Evolutionary conservation across 1,140 invertebrate species (phyloP).

Genomic region (Drosophila mauritiana): DNA sequence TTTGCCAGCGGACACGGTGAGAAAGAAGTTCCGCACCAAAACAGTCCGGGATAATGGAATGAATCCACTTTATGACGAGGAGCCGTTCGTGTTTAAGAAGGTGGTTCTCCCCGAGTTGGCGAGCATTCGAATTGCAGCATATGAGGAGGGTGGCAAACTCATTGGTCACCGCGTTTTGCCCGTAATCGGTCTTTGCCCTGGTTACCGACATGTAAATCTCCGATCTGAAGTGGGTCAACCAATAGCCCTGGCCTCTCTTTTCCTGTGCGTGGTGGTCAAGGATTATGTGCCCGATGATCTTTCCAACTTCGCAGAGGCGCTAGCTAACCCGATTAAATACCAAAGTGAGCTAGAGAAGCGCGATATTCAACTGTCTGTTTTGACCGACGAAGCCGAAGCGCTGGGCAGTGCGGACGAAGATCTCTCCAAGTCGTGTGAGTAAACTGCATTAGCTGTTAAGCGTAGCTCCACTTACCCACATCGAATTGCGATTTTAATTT

Average conservation of each 20-base stretch:
- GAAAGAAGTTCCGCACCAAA: conserved; percentile 98
- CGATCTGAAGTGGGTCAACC: conserved; percentile 98
- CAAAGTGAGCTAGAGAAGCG: conserved; percentile 97
- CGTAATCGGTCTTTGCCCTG: conserved; percentile 97
- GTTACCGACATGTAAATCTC: conserved; percentile 94
- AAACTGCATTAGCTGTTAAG: background rate
- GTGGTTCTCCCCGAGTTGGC: conserved; percentile 99
- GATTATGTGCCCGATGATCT: conserved; percentile 98
- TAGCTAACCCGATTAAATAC: conserved; percentile 99
- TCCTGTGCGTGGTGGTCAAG: conserved; percentile 96
- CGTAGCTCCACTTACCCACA: conserved; percentile 21
- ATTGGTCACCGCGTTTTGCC: conserved; percentile 98
- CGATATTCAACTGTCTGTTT: conserved; percentile 94
- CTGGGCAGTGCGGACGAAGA: conserved; percentile 84
- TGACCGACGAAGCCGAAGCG: conserved; percentile 92
- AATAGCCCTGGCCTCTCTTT: conserved; percentile 93
- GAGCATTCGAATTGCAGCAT: conserved; percentile 97
- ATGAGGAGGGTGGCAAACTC: conserved; percentile 97
- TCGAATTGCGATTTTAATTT: conserved; percentile 74
- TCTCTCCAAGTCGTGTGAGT: conserved; percentile 83
- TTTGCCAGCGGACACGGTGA: conserved; percentile 98
- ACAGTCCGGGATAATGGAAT: conserved; percentile 98
- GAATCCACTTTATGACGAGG: conserved; percentile 98
- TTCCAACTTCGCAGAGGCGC: conserved; percentile 97
- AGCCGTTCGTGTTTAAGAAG: conserved; percentile 99